Evolutionary conservation across 2,113 vertebrate species (phyloP), one percentile per base, ranked within the genome.

Genomic region (Coryphaenoides rupestris): DNA sequence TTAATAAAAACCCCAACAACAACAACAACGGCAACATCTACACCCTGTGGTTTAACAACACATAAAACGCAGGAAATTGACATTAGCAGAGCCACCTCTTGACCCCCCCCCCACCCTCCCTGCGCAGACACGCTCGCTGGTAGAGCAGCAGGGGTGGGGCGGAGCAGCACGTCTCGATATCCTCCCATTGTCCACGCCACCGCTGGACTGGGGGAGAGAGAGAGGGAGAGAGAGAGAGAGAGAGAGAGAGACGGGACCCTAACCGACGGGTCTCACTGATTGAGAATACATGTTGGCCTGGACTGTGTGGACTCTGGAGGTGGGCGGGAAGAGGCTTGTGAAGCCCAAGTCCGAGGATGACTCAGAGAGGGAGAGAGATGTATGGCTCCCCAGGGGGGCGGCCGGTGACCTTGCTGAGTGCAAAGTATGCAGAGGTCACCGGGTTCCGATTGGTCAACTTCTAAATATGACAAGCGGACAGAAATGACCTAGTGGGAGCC

Each of bases 101-200:
- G 59, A 67, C 66, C 66, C 72, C 63, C 12, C 72, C 64, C 46
- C 46, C 46, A 90, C 82, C 87, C 87, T 87, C 86, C 92, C 87
- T 91, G 91, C 92, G n/a, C n/a, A n/a, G n/a, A n/a, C n/a, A n/a
- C n/a, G 85, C 88, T 90, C 75, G 33, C 33, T 40, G 91, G 91
- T 91, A 90, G 13, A 40, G 33, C 5, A 2, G 9, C 7, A 2
- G 33, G 33, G 33, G 33, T 5, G 33, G 33, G 33, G 33, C 13
- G 13, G 7, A 40, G 33, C 89, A 80, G 92, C 91, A 88, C 90
- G 92, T 90, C 89, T 93, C 89, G 87, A 94, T 95, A 97, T 98
- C 96, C 96, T 97, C 91, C 95, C 88, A 98, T 98, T 98, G 96
- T 98, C 94, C 93, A 74, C 88, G 86, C 89, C 87, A n/a, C n/a